Conservation (phyloP, 2,113 vertebrate genomes). For the Oxygymnocypris stewartii region DNA sequence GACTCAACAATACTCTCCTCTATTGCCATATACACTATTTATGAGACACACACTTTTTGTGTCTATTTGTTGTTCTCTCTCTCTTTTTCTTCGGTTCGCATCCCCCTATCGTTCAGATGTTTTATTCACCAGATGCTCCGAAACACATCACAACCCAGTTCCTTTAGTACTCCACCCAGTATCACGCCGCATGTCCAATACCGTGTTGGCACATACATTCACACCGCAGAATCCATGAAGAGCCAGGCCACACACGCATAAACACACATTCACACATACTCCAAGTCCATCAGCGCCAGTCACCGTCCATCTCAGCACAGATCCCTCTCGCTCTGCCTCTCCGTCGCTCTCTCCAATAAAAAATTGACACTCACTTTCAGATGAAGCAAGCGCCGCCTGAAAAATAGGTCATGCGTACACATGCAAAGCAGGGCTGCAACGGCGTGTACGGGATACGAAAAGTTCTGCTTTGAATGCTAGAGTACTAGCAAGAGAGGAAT, state of each 20-base stretch:
- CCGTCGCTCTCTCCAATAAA: conserved; percentile 19
- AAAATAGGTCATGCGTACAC: conserved; percentile 56
- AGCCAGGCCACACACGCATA: background rate
- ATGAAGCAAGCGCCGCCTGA: conserved; percentile 41
- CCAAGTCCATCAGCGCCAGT: conserved; percentile 26
- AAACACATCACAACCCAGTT: conserved; percentile 40
- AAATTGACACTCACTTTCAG: conserved; percentile 47
- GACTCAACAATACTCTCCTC: conserved; percentile 47
- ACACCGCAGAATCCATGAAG: conserved; percentile 10
- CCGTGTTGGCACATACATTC: conserved; percentile 23
- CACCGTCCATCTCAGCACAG: conserved; percentile 6
- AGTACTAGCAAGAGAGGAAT: conserved; percentile 19
- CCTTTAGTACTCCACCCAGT: conserved; percentile 28
- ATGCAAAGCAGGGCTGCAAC: conserved; percentile 54
- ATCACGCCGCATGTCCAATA: conserved; percentile 26
- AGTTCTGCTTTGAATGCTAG: conserved; percentile 18
- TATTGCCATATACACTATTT: conserved; percentile 53
- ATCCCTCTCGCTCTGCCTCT: background rate
- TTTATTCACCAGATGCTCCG: conserved; percentile 59
- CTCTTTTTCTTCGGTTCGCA: conserved; percentile 3
- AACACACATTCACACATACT: conserved; percentile 13
- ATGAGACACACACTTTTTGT: conserved; percentile 33
- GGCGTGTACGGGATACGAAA: conserved; percentile 17
- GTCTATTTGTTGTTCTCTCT: conserved; percentile 23
- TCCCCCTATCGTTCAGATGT: conserved; percentile 52